Conservation (phyloP, 2,888 invertebrate genomes). For the Junonia oenone region DNA sequence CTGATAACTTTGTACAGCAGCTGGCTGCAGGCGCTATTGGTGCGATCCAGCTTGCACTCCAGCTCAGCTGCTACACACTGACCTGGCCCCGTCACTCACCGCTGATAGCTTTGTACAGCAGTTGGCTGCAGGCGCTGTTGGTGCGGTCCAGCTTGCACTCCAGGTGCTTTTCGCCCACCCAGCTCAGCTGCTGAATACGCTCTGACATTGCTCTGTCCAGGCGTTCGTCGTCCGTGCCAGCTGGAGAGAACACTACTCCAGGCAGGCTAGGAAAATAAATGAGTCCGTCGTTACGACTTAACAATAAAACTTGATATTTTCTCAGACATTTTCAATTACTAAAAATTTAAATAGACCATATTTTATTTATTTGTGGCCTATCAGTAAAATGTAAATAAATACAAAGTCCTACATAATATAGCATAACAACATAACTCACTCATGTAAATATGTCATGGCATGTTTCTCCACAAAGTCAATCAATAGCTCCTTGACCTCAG, state of each 20-base stretch:
- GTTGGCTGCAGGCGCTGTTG: constrained; percentile 89
- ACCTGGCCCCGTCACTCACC: constrained; percentile 81
- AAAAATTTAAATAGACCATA: too few relatives aligned
- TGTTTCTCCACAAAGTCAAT: constrained; percentile 97
- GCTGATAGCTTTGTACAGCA: constrained; percentile 95
- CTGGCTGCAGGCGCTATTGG: constrained; percentile 83
- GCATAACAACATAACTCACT: constrained; percentile 66
- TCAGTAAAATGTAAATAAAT: too few relatives aligned
- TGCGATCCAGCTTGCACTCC: constrained; percentile 96
- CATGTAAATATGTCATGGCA: constrained; percentile 93
- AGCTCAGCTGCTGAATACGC: constrained; percentile 95
- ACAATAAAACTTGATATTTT: too few relatives aligned
- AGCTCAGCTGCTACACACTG: constrained; percentile 95
- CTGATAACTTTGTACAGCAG: constrained; percentile 91
- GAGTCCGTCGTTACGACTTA: too few relatives aligned
- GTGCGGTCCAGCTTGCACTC: constrained; percentile 95
- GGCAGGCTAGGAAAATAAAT: too few relatives aligned
- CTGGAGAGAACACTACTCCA: constrained; percentile 89
- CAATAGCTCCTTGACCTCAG: constrained; percentile 88
- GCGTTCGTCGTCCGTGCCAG: constrained; percentile 94
- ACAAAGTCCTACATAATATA: too few relatives aligned
- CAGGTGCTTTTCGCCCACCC: constrained; percentile 96
- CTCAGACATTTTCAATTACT: too few relatives aligned
- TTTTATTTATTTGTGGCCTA: too few relatives aligned
- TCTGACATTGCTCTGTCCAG: constrained; percentile 95